Conservation (phyloP, 1,140 invertebrate species). For the Thaumetopoea pityocampa region DNA sequence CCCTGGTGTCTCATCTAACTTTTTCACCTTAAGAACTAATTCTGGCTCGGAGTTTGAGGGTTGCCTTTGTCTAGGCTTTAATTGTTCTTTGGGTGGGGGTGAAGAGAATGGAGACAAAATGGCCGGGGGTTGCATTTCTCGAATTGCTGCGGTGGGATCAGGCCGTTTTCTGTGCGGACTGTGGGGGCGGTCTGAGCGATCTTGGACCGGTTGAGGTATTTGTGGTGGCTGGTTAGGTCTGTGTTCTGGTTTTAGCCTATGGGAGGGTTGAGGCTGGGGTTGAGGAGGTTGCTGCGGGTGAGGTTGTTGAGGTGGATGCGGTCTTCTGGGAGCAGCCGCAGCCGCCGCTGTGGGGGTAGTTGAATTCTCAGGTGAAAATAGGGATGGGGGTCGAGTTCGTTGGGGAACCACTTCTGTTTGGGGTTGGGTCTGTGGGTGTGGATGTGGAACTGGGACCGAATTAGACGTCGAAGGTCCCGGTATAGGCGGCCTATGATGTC, state of each 20-base stretch:
- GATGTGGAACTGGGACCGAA: no score
- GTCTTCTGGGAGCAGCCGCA: slow-evolving; percentile 34
- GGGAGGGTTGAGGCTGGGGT: slow-evolving; percentile 10
- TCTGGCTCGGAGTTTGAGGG: slow-evolving; percentile 60
- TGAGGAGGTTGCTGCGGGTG: slow-evolving; percentile 10
- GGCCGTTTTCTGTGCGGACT: slow-evolving; percentile 55
- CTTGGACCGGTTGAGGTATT: slow-evolving; percentile 6
- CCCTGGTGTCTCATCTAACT: slow-evolving; percentile 63
- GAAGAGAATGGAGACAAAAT: slow-evolving; percentile 66
- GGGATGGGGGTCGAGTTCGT: slow-evolving; percentile 53
- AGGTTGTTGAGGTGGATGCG: slow-evolving; percentile 25
- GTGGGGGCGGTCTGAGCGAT: slow-evolving; percentile 18
- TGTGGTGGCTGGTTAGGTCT: slow-evolving; percentile 21
- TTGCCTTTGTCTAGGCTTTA: slow-evolving; percentile 33
- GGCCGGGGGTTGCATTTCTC: slow-evolving; percentile 62
- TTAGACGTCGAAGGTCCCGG: no score
- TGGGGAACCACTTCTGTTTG: slow-evolving; percentile 32
- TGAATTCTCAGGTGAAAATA: slow-evolving; percentile 61
- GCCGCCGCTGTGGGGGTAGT: slow-evolving; percentile 46
- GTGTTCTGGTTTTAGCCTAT: slow-evolving; percentile 23
- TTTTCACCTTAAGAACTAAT: slow-evolving; percentile 58
- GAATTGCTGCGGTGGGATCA: slow-evolving; percentile 39
- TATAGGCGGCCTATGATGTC: slow-evolving; percentile 28
- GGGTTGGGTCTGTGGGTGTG: slow-evolving; percentile 9
- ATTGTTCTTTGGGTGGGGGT: slow-evolving; percentile 40